These are phyloP conservation scores for Glaucomys volans DNA, from an alignment of 2,113 vertebrate genomes.

Conservation along the genomic window DNA sequence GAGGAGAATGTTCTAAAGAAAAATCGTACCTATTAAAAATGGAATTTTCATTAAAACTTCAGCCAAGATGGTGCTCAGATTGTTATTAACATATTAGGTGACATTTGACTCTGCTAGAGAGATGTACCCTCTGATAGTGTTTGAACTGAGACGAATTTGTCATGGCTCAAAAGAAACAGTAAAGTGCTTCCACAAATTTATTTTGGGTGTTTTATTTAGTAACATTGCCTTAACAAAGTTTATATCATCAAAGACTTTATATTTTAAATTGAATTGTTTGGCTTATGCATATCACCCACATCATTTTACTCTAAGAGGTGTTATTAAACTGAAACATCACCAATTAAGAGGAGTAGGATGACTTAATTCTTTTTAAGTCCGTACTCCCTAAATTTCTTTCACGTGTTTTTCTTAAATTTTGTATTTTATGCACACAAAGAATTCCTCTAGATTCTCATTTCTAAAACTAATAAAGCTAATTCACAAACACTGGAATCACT, in stretches of 20 bases:
- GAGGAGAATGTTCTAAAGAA: neutral
- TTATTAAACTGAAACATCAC: neutral
- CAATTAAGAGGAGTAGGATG: neutral
- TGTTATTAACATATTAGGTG: neutral
- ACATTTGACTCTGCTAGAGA: neutral
- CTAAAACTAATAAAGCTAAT: slow-evolving; percentile 47
- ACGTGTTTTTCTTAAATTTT: neutral
- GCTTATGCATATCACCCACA: neutral
- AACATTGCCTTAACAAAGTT: neutral
- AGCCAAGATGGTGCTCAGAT: neutral
- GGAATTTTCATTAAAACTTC: slow-evolving; percentile 11
- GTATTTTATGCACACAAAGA: slow-evolving; percentile 16
- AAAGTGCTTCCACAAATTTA: slow-evolving; percentile 20
- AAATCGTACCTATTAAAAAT: slow-evolving; percentile 6
- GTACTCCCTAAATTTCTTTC: neutral
- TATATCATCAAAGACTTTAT: neutral
- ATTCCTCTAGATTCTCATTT: slow-evolving; percentile 16
- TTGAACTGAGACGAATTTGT: neutral
- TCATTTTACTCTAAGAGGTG: neutral
- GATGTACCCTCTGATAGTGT: neutral
- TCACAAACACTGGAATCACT: neutral
- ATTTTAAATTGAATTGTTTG: slow-evolving; percentile 21
- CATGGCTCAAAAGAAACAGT: neutral
- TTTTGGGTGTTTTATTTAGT: slow-evolving; percentile 1
- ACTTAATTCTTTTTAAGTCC: neutral